phyloP scores from a whole-genome alignment of 2,113 vertebrate species.

The Cynocephalus volans region DNA sequence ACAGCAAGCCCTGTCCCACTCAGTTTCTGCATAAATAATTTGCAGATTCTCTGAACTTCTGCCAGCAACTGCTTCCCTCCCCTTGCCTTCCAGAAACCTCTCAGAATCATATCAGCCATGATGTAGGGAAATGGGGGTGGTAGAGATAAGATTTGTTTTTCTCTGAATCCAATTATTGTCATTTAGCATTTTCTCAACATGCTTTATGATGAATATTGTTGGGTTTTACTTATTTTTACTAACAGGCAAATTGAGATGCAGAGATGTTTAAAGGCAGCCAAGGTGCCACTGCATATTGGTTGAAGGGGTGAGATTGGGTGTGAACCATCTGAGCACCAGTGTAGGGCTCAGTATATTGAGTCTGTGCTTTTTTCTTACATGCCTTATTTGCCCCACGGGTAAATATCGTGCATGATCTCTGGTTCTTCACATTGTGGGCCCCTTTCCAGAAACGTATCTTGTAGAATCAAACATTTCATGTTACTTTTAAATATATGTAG shows the following conservation, averaged over 20 bases:
- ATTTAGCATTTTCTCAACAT: conserved; percentile 19
- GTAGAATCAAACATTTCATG: not conserved
- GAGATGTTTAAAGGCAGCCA: not conserved
- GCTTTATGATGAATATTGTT: conserved; percentile 6
- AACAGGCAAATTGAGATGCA: not conserved
- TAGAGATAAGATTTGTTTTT: conserved; percentile 19
- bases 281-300: not conserved
- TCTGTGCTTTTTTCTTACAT: not conserved
- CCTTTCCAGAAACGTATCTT: not conserved
- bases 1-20: conserved; percentile 67
- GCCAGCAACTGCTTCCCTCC: not conserved
- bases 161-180: conserved; percentile 50
- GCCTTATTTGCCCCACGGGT: not conserved
- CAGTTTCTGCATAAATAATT: conserved; percentile 80
- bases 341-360: not conserved
- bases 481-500: not conserved
- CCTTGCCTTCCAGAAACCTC: conserved; percentile 55
- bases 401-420: not conserved
- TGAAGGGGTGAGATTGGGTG: not conserved
- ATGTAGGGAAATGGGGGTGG: not conserved
- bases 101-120: not conserved
- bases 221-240: not conserved
- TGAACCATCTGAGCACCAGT: rapidly evolving
- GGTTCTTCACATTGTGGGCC: not conserved
- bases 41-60: conserved; percentile 64